Percentiles rank a stretch among this genome's conserved stretches.
These are phyloP conservation scores for Pararge aegeria DNA, from an alignment of 1,140 invertebrate genomes.

Conservation along the genomic window DNA sequence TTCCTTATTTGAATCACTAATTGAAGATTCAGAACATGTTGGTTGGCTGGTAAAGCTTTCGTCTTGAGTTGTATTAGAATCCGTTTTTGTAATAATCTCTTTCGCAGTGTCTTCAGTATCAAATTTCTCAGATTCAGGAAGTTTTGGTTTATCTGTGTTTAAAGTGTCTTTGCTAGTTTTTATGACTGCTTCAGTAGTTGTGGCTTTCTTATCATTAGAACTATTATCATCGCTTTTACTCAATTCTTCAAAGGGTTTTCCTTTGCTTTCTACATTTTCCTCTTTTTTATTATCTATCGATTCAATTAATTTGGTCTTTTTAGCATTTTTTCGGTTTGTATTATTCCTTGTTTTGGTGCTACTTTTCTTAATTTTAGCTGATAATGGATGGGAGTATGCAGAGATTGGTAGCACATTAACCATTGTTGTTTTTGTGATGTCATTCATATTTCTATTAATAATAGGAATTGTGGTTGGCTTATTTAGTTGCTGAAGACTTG, in stretches of 20 bases:
- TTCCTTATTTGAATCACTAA: constrained; percentile 7
- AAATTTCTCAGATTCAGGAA: not conserved
- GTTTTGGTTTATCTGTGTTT: constrained; percentile 1
- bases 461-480: constrained; percentile 50
- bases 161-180: constrained; percentile 5
- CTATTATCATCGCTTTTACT: not conserved
- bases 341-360: constrained; percentile 56
- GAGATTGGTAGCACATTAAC: constrained; percentile 87
- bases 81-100: not conserved
- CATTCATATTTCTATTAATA: constrained; percentile 56
- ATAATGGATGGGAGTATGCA: constrained; percentile 79
- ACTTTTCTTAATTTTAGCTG: constrained; percentile 64
- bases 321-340: constrained; percentile 22
- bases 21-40: constrained; percentile 7
- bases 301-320: constrained; percentile 32
- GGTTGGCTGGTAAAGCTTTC: not conserved
- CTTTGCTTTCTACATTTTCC: constrained; percentile 3
- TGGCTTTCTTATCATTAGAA: constrained; percentile 1
- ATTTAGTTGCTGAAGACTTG: constrained; percentile 57
- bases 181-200: not conserved
- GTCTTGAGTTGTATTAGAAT: not conserved
- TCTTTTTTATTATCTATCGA: constrained; percentile 18
- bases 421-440: constrained; percentile 82
- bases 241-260: constrained; percentile 5
- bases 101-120: not conserved